Evolutionary conservation across 1,140 invertebrate species (phyloP), one percentile per base, ranked within the genome.

Genomic region (Listronotus oregonensis): DNA sequence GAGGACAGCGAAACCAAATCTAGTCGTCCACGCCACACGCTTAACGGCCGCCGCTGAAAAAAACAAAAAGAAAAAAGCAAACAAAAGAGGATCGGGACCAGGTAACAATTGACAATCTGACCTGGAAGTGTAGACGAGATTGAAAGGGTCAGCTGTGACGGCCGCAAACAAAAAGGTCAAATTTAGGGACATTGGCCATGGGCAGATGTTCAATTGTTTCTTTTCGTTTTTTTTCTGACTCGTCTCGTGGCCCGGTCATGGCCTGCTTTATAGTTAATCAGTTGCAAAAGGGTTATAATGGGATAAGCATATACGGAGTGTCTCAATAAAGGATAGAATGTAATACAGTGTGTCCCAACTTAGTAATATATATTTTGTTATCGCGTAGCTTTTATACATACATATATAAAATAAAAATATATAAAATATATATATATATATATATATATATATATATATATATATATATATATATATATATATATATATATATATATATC

Each of bases 141-240:
- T 63, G 49, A 52, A 63, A 63, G 60, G 60, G 60, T 63, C 60
- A 63, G 50, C 60, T 63, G 60, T 18, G 43, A 18, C 39, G 27
- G 40, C 14, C 50, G 60, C 60, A 63, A 63, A 63, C 60, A 63
- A 69, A 69, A 69, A 69, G 67, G 67, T 69, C 67, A 69, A 65
- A 69, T 69, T 69, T 69, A 69, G 67, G 67, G 67, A 69, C 67
- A 69, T 60, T 69, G 67, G 67, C 67, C 59, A 69, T 64, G 62
- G 59, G 54, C 67, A 69, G 67, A 69, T 69, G 67, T 69, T 69
- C 50, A 37, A 62, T 58, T 58, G 55, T 61, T 52, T 59, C 18
- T 59, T 44, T 57, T 46, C 31, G 49, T 64, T 68, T 69, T 65
- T 67, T 63, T 55, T 55, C 39, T 4, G 32, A 14, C 14, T 57